Evolutionary conservation across 2,888 invertebrate species (phyloP).

Genomic region (Ptychoptera albimana): DNA sequence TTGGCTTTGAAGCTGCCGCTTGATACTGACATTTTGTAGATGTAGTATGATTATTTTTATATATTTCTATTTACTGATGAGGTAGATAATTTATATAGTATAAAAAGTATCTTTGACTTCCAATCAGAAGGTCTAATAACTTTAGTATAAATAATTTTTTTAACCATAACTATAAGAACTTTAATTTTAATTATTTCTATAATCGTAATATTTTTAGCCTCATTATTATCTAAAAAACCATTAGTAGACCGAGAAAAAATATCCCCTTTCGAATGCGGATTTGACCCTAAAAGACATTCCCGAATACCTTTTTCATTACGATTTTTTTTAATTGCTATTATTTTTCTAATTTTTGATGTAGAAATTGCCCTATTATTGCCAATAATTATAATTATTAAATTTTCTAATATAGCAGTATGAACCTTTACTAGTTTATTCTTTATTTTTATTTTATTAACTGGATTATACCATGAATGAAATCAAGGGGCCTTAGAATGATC

Average conservation of each 20-base stretch:
- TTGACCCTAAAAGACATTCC: conserved; percentile 35
- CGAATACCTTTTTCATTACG: conserved; percentile 42
- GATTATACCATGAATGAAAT: conserved; percentile 37
- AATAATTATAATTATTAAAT: conserved; percentile 32
- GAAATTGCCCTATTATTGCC: conserved; percentile 50
- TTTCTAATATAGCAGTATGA: conserved; percentile 20
- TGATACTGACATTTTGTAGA: conserved; percentile 58
- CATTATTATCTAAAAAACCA: conserved; percentile 41
- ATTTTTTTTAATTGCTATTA: conserved; percentile 48
- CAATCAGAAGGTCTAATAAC: conserved; percentile 46
- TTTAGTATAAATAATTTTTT: conserved; percentile 44
- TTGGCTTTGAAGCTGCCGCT: conserved; percentile 48
- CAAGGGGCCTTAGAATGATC: conserved; percentile 44
- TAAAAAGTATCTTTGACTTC: conserved; percentile 54
- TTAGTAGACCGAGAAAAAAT: conserved; percentile 43
- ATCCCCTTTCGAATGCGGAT: conserved; percentile 46
- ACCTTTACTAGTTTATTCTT: conserved; percentile 25
- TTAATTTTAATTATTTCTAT: conserved; percentile 31
- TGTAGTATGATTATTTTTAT: conserved; percentile 43
- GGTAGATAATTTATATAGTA: conserved; percentile 51
- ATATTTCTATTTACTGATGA: conserved; percentile 53
- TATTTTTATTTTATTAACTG: conserved; percentile 36
- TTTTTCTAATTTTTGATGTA: conserved; percentile 59
- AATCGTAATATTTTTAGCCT: conserved; percentile 34
- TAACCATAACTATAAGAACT: conserved; percentile 23